Conservation (phyloP, 2,888 invertebrate genomes). For the Chymomyza procnemis region DNA sequence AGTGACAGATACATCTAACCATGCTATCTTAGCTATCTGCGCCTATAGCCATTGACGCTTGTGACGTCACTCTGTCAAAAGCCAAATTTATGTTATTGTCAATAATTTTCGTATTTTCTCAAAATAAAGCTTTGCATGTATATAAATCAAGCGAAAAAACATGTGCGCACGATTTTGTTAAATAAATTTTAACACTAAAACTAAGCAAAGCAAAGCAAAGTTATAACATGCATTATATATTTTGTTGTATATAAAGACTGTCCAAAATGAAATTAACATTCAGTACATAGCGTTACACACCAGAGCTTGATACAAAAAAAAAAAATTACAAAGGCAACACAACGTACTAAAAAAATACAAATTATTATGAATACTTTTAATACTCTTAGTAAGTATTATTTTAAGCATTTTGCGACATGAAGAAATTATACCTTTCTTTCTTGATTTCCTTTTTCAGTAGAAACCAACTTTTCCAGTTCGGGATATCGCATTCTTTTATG, state of each 20-base stretch:
- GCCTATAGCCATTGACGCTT: background rate
- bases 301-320: slow-evolving; percentile 51
- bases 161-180: background rate
- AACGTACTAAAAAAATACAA: slow-evolving; percentile 45
- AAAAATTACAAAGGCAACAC: slow-evolving; percentile 7
- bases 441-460: too few species aligned
- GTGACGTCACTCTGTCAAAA: background rate
- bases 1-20: background rate
- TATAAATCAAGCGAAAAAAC: background rate
- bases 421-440: background rate
- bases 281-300: slow-evolving; percentile 51
- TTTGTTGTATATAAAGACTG: slow-evolving; percentile 14
- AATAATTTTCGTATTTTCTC: slow-evolving; percentile 25
- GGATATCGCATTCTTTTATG: too few species aligned
- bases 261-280: slow-evolving; percentile 42
- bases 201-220: background rate
- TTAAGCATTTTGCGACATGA: background rate
- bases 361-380: background rate
- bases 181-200: background rate
- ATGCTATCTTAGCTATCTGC: background rate
- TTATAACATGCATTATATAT: slow-evolving; percentile 17
- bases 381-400: background rate
- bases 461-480: too few species aligned
- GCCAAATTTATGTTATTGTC: background rate
- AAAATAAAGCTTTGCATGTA: background rate